Conservation (phyloP, 37 sponge, comb jelly and placozoan genomes). For the Aphrocallistes beatrix region DNA sequence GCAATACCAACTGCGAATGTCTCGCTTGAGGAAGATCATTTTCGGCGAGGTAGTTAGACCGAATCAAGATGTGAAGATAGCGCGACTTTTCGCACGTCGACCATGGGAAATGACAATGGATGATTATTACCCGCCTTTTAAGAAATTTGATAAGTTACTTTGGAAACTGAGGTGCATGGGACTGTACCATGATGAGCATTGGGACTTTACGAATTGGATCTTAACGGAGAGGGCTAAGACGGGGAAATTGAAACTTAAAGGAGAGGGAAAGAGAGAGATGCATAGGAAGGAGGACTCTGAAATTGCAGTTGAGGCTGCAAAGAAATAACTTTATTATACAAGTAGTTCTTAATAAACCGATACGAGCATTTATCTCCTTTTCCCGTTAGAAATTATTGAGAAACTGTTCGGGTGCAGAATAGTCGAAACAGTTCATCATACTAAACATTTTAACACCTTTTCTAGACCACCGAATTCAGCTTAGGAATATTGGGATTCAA, state of each 20-base stretch:
- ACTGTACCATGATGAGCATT: conserved; percentile 60
- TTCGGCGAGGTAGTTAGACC: conserved; percentile 52
- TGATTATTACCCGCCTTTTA: conserved; percentile 55
- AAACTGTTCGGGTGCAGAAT: no score
- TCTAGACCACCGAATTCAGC: no score
- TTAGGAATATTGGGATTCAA: no score
- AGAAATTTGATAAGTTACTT: conserved; percentile 34
- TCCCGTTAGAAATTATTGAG: no score
- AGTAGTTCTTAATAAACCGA: no score
- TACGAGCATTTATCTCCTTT: no score
- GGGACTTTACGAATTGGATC: conserved; percentile 16
- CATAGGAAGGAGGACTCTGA: neutral
- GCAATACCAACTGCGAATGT: conserved; percentile 30
- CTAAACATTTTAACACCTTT: no score
- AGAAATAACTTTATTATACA: no score
- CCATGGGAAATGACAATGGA: conserved; percentile 35
- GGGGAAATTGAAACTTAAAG: neutral
- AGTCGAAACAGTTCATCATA: no score
- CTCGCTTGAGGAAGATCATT: conserved; percentile 59
- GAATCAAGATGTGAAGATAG: conserved; percentile 45
- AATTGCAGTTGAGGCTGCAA: neutral
- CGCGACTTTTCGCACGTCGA: conserved; percentile 34
- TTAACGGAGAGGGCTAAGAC: neutral
- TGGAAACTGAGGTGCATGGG: conserved; percentile 41
- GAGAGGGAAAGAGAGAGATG: neutral